Percentiles rank a stretch among this genome's conserved stretches.
Conservation (phyloP, 2,113 vertebrate species). For the Hyaena hyaena region DNA sequence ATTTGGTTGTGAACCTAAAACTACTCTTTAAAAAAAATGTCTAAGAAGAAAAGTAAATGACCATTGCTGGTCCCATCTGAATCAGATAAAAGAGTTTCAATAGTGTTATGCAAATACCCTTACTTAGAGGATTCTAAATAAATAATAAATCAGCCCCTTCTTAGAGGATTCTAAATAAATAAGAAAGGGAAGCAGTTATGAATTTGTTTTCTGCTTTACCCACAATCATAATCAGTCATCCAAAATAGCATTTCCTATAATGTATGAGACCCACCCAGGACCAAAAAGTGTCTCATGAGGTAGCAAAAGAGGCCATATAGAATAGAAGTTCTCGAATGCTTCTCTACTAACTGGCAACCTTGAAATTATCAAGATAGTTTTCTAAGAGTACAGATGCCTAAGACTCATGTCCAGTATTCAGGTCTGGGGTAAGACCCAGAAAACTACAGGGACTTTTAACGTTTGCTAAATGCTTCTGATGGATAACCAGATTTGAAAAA, state of each 20-base stretch:
- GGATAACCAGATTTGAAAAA: not conserved
- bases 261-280: not conserved
- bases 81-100: not conserved
- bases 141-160: not conserved
- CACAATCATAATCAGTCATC: not conserved
- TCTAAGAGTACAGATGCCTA: not conserved
- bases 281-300: not conserved
- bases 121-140: slow-evolving; percentile 2
- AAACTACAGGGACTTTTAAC: not conserved
- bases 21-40: not conserved
- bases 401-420: not conserved
- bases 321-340: not conserved
- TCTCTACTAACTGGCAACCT: not conserved
- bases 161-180: slow-evolving; percentile 11
- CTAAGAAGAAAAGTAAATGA: not conserved
- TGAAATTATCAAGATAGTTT: not conserved
- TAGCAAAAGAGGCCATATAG: not conserved
- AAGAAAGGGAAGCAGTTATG: not conserved
- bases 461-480: not conserved
- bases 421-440: not conserved
- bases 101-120: not conserved
- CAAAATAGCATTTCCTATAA: not conserved
- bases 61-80: not conserved
- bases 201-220: not conserved
- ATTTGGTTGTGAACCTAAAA: not conserved